phyloP scores from a whole-genome alignment of 2,888 invertebrate species.

The Halocaridina rubra region DNA sequence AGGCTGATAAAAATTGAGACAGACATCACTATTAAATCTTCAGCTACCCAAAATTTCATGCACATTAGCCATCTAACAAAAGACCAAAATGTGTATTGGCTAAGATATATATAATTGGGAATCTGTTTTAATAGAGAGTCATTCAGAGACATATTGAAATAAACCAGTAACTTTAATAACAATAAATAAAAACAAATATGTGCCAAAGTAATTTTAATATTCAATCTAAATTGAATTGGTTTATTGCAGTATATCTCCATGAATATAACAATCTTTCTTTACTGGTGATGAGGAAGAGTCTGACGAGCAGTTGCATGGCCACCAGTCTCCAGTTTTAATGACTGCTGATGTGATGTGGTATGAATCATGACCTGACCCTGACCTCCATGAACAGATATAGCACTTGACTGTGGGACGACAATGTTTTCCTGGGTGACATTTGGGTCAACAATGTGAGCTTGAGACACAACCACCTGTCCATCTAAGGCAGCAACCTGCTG shows the following conservation, averaged over 20 bases:
- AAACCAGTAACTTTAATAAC: neutral
- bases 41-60: too few species aligned
- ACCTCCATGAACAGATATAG: neutral
- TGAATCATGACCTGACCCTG: constrained; percentile 39
- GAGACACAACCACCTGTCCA: constrained; percentile 45
- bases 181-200: neutral
- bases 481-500: constrained; percentile 51
- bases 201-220: neutral
- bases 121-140: neutral
- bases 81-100: too few species aligned
- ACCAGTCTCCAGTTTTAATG: constrained; percentile 44
- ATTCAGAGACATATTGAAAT: neutral
- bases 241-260: neutral
- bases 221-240: neutral
- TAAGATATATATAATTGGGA: neutral
- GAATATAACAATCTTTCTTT: neutral
- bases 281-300: neutral
- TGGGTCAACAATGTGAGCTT: neutral
- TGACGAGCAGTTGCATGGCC: neutral
- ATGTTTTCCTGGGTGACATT: constrained; percentile 31
- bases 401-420: constrained; percentile 21
- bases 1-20: constrained; percentile 6
- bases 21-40: neutral
- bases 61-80: too few species aligned
- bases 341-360: constrained; percentile 10